Evolutionary conservation across 2,888 invertebrate species (phyloP).

Genomic region (Beris chalybata): DNA sequence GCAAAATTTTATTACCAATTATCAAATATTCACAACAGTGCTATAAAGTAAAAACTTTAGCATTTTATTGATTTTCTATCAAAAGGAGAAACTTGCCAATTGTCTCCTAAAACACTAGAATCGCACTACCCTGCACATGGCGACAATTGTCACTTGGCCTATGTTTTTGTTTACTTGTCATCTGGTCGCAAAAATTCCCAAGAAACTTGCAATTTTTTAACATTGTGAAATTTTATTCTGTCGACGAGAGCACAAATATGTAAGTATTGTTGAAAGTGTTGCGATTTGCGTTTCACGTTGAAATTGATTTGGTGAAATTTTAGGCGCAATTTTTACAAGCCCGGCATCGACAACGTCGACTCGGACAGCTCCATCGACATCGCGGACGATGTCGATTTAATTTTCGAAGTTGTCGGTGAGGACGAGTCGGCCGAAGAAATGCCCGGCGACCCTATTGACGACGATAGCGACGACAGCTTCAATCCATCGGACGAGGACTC

Average conservation of each 20-base stretch:
- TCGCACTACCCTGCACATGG: conserved; percentile 3
- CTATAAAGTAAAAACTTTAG: no score
- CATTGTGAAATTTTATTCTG: no score
- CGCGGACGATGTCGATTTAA: conserved; percentile 18
- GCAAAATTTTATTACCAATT: no score
- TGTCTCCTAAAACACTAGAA: background rate
- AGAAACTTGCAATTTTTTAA: background rate
- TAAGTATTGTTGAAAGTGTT: background rate
- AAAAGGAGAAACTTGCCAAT: no score
- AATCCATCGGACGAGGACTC: conserved; percentile 36
- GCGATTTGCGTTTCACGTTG: background rate
- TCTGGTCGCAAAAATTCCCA: background rate
- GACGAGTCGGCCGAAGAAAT: background rate
- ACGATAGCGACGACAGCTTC: conserved; percentile 28
- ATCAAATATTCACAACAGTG: no score
- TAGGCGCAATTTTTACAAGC: conserved; percentile 38
- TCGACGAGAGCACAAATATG: background rate
- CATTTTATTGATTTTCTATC: no score
- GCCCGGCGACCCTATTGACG: conserved; percentile 7
- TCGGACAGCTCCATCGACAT: conserved; percentile 35
- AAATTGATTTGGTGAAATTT: conserved; percentile 8
- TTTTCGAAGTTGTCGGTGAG: conserved; percentile 16
- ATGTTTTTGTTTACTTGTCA: conserved; percentile 21
- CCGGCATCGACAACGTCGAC: conserved; percentile 35
- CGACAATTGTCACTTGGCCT: conserved; percentile 6